phyloP scores from a whole-genome alignment of 1,140 invertebrate species.

The Patella vulgata region DNA sequence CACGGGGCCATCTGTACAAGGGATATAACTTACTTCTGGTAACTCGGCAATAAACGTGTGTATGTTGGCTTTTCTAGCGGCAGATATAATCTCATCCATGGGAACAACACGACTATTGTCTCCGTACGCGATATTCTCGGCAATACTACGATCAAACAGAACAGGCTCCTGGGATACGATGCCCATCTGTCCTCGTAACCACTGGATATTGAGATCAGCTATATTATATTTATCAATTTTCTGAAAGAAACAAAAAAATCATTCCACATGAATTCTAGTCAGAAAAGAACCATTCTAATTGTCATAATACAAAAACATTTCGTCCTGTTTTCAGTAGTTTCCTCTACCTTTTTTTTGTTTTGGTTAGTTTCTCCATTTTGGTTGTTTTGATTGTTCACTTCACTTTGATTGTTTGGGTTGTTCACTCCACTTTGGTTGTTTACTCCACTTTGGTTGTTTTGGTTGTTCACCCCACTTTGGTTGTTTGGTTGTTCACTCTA shows the following conservation, averaged over 20 bases:
- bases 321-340: too few species aligned
- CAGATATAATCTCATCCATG: slow-evolving; percentile 81
- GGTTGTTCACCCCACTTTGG: too few species aligned
- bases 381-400: too few species aligned
- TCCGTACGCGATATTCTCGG: slow-evolving; percentile 90
- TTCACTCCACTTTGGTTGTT: too few species aligned
- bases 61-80: slow-evolving; percentile 87
- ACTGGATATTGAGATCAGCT: slow-evolving; percentile 62
- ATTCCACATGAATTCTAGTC: too few species aligned
- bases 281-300: slow-evolving; percentile 34
- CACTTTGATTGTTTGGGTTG: too few species aligned
- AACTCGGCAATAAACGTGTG: slow-evolving; percentile 85
- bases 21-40: slow-evolving; percentile 70
- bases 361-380: too few species aligned
- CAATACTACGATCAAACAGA: slow-evolving; percentile 86
- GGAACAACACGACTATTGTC: slow-evolving; percentile 75
- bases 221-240: slow-evolving; percentile 70
- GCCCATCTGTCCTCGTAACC: slow-evolving; percentile 74
- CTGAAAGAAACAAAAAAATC: slow-evolving; percentile 74
- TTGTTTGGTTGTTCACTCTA: too few species aligned
- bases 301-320: too few species aligned
- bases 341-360: too few species aligned
- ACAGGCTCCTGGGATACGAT: slow-evolving; percentile 87
- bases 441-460: too few species aligned
- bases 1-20: too few species aligned